Evolutionary conservation across 2,113 vertebrate species (phyloP), one percentile per base, ranked within the genome.

Genomic region (Hydropotes inermis): DNA sequence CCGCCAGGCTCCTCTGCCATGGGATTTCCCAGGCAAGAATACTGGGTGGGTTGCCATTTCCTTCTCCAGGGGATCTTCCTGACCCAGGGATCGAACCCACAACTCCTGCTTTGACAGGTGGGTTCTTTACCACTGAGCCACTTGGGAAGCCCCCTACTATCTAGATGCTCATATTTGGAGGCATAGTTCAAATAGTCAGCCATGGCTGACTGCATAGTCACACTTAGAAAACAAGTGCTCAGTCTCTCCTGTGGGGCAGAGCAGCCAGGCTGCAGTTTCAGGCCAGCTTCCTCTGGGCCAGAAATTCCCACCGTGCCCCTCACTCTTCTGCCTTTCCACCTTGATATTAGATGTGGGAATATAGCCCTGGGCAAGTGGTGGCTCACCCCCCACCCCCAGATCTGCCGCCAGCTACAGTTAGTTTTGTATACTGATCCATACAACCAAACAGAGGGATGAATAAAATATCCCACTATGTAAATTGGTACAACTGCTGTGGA

Each of bases 301-400:
- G 10, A 57, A 10, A 6, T 8, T 11, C 43, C 52, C 4, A 16
- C 5, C 2, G 1, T 9, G 6, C 25, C n/a, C 28, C 81, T 54
- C 50, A 23, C 28, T 16, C 43, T 43, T 93, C 30, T 19, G 0
- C 10, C 9, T 76, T 45, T 36, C 43, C 43, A 61, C 23, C 21
- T 60, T 8, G 55, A 45, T 15, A 7, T 27, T 6, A 39, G 14
- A 13, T 0, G 1, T 17, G 2, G 16, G 6, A 5, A 28, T 4
- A 2, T 2, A 50, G 54, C 12, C 1, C 30, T 30, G 74, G 70
- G 33, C 36, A 7, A 28, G 52, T 6, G 47, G 43, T 30, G 61
- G 54, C 67, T 21, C 25, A 27, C 19, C 2, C 10, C 43, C 27
- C 5, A 36, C n/a, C 19, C n/a, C n/a, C n/a, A 36, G n/a, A 43